Conservation (phyloP, 2,888 invertebrate genomes). For the Polymixis flavicincta region DNA sequence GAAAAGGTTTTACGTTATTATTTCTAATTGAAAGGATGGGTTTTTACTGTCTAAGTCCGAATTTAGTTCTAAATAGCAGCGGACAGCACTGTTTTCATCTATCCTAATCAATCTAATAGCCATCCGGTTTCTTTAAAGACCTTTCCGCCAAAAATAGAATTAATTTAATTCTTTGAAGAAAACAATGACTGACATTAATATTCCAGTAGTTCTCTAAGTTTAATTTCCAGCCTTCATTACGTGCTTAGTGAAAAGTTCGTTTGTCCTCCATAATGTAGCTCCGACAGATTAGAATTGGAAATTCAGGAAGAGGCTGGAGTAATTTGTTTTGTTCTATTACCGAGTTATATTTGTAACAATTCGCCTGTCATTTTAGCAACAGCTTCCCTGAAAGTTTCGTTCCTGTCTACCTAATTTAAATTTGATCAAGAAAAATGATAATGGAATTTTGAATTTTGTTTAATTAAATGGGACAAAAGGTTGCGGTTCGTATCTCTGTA, state of each 20-base stretch:
- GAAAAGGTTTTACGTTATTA: not conserved
- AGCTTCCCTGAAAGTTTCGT: conserved; percentile 53
- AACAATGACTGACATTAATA: conserved; percentile 68
- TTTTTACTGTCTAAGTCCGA: not conserved
- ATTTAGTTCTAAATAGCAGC: not conserved
- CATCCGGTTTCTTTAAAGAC: not conserved
- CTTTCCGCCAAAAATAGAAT: conserved; percentile 1
- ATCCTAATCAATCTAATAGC: not conserved
- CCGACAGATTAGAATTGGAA: conserved; percentile 75
- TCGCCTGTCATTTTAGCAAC: conserved; percentile 58
- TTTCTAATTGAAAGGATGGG: not conserved
- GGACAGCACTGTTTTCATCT: not conserved
- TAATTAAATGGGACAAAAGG: conserved; percentile 39
- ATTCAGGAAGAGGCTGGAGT: conserved; percentile 66
- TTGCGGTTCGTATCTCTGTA: conserved; percentile 7
- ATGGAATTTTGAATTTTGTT: conserved; percentile 34
- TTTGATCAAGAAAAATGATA: conserved; percentile 41
- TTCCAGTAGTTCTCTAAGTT: conserved; percentile 62
- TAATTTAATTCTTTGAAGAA: conserved; percentile 17
- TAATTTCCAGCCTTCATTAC: conserved; percentile 72
- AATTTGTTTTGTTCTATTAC: conserved; percentile 72
- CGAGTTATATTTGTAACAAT: conserved; percentile 58
- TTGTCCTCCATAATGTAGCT: conserved; percentile 73
- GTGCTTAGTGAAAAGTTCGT: conserved; percentile 79
- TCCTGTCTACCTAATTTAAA: conserved; percentile 48